Evolutionary conservation across 35 echinoderm and acorn worm genomes (phyloP), one percentile per base, ranked within the genome.

Genomic region (Patiria miniata): DNA sequence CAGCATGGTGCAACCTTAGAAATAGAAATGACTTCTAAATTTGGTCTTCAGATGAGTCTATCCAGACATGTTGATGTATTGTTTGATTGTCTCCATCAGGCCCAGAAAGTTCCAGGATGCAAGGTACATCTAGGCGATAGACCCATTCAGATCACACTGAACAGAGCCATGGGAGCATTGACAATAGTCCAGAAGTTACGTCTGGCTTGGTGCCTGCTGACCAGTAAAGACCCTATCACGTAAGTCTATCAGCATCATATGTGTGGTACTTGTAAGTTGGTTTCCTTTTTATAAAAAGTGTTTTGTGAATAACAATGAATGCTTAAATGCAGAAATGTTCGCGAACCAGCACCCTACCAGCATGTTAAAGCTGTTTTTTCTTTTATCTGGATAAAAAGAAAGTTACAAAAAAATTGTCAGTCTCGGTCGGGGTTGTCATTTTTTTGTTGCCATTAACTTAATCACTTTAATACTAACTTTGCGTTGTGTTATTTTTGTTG

Each of bases 221-320:
- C 91, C 8, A 94, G 88, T 80, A 98, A 98, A 91, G 95, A 98
- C 29, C 89, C 95, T 7, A 98, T 94, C 65, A 94, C 95, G 95
- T 98, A 86, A 98, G 95, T 88, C 12, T 47, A 12, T 47, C 42
- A 12, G 42, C 42, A 4, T 47, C 4, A 12, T n/a, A n/a, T n/a
- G n/a, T n/a, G n/a, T n/a, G n/a, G n/a, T n/a, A n/a, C n/a, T n/a
- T n/a, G n/a, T n/a, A n/a, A n/a, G n/a, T n/a, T n/a, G n/a, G n/a
- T n/a, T n/a, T n/a, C n/a, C n/a, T n/a, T n/a, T n/a, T n/a, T n/a
- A n/a, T n/a, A n/a, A n/a, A n/a, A n/a, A n/a, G n/a, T n/a, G n/a
- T n/a, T n/a, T n/a, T n/a, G n/a, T n/a, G n/a, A n/a, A n/a, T n/a
- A n/a, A n/a, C n/a, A n/a, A n/a, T n/a, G n/a, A n/a, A n/a, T n/a